phyloP scores from a whole-genome alignment of 1,140 invertebrate genomes.

The Prorops nasuta region DNA sequence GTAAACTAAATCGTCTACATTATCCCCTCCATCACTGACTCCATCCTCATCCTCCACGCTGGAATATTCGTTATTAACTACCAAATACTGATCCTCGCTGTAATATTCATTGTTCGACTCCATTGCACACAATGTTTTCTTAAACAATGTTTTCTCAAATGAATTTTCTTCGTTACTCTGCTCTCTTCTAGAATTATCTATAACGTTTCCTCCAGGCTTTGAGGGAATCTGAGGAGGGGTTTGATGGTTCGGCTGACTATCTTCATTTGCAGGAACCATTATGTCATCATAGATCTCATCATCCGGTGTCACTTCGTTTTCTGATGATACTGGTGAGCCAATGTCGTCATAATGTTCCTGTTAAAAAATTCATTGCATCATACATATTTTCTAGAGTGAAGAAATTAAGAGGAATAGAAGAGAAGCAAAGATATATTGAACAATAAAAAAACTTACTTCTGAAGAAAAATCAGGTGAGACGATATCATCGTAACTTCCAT shows the following conservation, averaged over 20 bases:
- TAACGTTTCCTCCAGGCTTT: too few relatives aligned
- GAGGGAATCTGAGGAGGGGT: too few relatives aligned
- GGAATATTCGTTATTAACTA: constrained; percentile 34
- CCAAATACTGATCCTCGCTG: constrained; percentile 19
- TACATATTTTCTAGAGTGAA: background rate
- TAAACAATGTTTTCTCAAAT: background rate
- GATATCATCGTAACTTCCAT: constrained; percentile 1
- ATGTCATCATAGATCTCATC: constrained; percentile 46
- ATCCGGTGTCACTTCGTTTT: background rate
- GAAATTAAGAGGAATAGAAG: too few relatives aligned
- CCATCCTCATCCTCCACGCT: constrained; percentile 25
- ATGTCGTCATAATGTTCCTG: constrained; percentile 42
- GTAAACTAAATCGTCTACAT: constrained; percentile 40
- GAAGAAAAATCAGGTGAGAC: background rate
- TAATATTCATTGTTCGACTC: background rate
- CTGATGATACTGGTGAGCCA: constrained; percentile 7
- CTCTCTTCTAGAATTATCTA: background rate
- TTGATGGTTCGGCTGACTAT: too few relatives aligned
- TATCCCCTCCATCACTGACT: constrained; percentile 13
- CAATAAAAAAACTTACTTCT: too few relatives aligned
- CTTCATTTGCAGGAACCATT: constrained; percentile 14
- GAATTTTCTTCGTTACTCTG: background rate
- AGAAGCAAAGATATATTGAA: too few relatives aligned
- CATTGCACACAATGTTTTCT: background rate
- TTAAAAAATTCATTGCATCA: constrained; percentile 9